Percentiles rank a stretch among this genome's conserved stretches.
Evolutionary conservation across 2,797 vertebrate species (phyloP).

Genomic region (Hyperoplus lanceolatus): DNA sequence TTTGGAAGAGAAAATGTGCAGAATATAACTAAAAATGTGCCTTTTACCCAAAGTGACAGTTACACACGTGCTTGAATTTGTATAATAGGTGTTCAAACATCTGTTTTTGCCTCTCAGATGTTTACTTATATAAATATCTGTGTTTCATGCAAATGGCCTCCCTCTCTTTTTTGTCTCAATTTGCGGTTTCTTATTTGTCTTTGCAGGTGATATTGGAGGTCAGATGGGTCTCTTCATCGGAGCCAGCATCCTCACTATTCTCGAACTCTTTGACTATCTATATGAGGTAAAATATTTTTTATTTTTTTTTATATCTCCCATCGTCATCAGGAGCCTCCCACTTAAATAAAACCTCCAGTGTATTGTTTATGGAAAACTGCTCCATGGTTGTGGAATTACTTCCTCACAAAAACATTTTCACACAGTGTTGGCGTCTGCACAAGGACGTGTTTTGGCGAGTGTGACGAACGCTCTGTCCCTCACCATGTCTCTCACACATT

Average conservation of each 20-base stretch:
- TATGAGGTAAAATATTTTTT: conserved; percentile 90
- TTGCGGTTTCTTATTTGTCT: conserved; percentile 18
- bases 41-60: conserved; percentile 65
- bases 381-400: conserved; percentile 14
- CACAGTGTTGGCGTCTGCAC: conserved; percentile 22
- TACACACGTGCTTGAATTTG: conserved; percentile 48
- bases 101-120: conserved; percentile 25
- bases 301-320: neutral
- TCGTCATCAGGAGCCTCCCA: neutral
- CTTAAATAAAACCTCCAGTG: neutral
- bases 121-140: neutral
- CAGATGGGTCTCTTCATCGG: conserved; percentile 99
- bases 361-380: conserved; percentile 14
- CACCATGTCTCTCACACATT: conserved; percentile 13
- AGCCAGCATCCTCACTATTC: conserved; percentile 97
- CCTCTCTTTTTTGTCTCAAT: neutral
- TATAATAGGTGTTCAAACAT: conserved; percentile 40
- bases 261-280: conserved; percentile 97
- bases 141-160: neutral
- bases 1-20: conserved; percentile 45
- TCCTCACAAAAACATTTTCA: conserved; percentile 26
- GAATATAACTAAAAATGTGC: conserved; percentile 44
- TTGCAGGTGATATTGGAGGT: conserved; percentile 96
- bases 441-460: conserved; percentile 34
- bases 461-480: conserved; percentile 35